Conservation (phyloP, 2,113 vertebrate species). For the Sisor rabdophorus region DNA sequence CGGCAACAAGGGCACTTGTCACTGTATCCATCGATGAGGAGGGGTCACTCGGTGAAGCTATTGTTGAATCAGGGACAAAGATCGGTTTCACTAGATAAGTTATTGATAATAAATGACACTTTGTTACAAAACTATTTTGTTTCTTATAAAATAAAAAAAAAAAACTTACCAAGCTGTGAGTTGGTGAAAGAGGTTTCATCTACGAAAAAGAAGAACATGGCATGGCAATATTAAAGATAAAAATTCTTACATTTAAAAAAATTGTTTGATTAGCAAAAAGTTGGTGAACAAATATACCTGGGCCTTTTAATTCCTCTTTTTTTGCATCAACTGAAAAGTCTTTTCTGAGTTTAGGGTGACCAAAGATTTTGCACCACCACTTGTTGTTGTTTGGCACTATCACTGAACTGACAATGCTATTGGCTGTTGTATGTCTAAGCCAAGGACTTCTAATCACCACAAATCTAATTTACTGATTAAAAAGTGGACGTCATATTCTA, state of each 20-base stretch:
- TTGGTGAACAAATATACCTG: too few relatives aligned
- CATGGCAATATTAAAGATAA: background rate
- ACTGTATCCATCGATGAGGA: constrained; percentile 74
- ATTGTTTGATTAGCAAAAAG: too few relatives aligned
- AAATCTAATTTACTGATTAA: background rate
- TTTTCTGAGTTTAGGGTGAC: too few relatives aligned
- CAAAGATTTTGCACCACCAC: too few relatives aligned
- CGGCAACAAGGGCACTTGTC: constrained; percentile 84
- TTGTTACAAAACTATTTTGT: background rate
- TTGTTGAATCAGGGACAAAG: background rate
- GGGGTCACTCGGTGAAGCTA: constrained; percentile 57
- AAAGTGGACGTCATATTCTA: background rate
- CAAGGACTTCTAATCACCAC: background rate
- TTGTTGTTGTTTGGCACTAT: too few relatives aligned
- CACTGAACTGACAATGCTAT: background rate
- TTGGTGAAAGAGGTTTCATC: constrained; percentile 90
- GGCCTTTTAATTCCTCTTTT: too few relatives aligned
- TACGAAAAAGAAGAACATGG: constrained; percentile 59
- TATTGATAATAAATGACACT: background rate
- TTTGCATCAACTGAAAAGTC: too few relatives aligned
- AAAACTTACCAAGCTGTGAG: constrained; percentile 85
- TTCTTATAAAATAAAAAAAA: background rate
- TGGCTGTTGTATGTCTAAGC: background rate
- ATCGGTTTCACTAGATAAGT: background rate
- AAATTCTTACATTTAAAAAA: too few relatives aligned